These are phyloP conservation scores for Acropora yongei DNA, from an alignment of 64 coral and sea anemone species.

Conservation along the genomic window DNA sequence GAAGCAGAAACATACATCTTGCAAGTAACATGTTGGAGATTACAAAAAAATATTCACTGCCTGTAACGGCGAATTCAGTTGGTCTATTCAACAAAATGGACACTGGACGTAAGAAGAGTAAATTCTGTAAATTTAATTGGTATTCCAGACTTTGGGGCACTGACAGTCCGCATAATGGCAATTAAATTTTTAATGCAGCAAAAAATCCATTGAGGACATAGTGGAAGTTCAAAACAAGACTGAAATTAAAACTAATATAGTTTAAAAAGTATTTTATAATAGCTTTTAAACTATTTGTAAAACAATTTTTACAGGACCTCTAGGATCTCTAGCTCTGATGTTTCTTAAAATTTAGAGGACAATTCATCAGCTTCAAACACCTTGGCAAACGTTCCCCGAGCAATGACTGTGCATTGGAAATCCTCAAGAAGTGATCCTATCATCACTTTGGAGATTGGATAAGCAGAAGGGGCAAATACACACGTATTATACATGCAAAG, in stretches of 20 bases:
- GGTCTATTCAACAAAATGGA: constrained; percentile 13
- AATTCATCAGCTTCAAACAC: constrained; percentile 22
- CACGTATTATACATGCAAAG: constrained; percentile 45
- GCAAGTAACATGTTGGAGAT: constrained; percentile 5
- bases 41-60: constrained; percentile 12
- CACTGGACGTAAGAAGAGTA: constrained; percentile 6
- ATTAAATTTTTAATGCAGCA: constrained; percentile 3
- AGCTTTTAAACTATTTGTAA: constrained; percentile 19
- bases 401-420: constrained; percentile 9
- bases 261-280: constrained; percentile 17
- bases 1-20: constrained; percentile 2
- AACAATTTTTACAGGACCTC: constrained; percentile 13
- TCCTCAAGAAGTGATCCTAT: constrained; percentile 11
- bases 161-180: constrained; percentile 3
- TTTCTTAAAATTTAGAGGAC: constrained; percentile 14
- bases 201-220: constrained; percentile 3
- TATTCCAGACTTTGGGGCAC: constrained; percentile 19
- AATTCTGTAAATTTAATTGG: constrained; percentile 11
- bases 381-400: not conserved
- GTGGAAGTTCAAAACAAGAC: constrained; percentile 14
- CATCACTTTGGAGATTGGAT: constrained; percentile 22
- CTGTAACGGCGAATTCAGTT: constrained; percentile 21
- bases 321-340: not conserved
- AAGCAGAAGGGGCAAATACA: constrained; percentile 49
- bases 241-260: constrained; percentile 16